Base-by-base conservation (phyloP, 2,113 vertebrate genomes). In the Aspidoscelis tigris region DNA sequence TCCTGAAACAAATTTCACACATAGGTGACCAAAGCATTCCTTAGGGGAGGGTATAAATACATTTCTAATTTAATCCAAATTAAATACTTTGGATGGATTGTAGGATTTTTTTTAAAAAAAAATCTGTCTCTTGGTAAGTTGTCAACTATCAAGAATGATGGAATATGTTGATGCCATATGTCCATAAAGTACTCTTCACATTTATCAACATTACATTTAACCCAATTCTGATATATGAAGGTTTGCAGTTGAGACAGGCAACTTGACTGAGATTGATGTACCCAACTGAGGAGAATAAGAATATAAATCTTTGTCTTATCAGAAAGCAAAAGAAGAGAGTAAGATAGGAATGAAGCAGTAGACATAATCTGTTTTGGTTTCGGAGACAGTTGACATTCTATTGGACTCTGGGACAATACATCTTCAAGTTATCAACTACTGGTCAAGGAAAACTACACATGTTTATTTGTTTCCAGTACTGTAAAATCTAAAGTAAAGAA, bases 251-350 rank as follows among this genome's bases (percentile, higher is more conserved):
- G 0, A 1, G 91, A 93, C 88, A 89, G 90, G 85, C 65, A 84
- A 90, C 74, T 76, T 92, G 93, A 92, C 93, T 88, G 82, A 93
- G 92, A 94, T 91, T 93, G 94, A 94, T 95, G 89, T 64, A 92
- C 69, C 78, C 55, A 53, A 89, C 88, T 93, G 74, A 87, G 80
- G 89, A 89, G 88, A 93, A 92, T 92, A 93, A 92, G 92, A 93
- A 92, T 93, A 95, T 93, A 93, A 94, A 93, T 95, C 92, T 93
- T 84, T 93, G 91, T 94, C 92, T 92, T 92, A 89, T 92, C 80
- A 84, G 84, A 87, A 78, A 83, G 87, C 90, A 89, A 93, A 94
- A 88, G 88, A 66, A 86, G 43, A 47, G 78, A 92, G 71, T 69
- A 93, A 91, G 76, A 93, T 92, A 93, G 85, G 87, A 76, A 84